Evolutionary conservation across 1,140 invertebrate genomes (phyloP), one percentile per base, ranked within the genome.

Genomic region (Tachypleus tridentatus): DNA sequence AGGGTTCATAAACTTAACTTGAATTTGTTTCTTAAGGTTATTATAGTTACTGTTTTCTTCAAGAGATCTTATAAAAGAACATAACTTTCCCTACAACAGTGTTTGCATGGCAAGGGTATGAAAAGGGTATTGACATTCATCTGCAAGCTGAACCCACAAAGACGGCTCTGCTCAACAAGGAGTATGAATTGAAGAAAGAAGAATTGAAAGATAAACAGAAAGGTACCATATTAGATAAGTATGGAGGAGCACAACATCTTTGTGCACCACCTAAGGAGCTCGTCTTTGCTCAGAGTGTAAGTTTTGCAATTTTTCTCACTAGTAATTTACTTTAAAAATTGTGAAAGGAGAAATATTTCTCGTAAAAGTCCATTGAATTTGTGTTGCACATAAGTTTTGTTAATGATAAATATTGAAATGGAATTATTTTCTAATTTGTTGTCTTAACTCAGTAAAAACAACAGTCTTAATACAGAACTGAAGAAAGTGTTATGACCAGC

Each of bases 101-200:
- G 69, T 99, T 99, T 83, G 95, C 97, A 1, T 99, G 97, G 97
- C 91, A 98, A 74, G 95, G 95, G 0, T 87, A 91, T 74, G 87
- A 91, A 64, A 87, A 88, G 72, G 94, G 93, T 47, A 86, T 98
- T 0, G 95, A 99, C 79, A 91, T 99, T 4, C 93, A 99, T 79
- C 79, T 98, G 49, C 81, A 97, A 62, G 96, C 96, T 9, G 96
- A 99, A 77, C 97, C 97, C 1, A 99, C 97, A 5, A 98, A 98
- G 80, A 76, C 98, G 49, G 96, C 98, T 76, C 75, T 95, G 64
- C 75, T 99, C 9, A 85, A 96, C 72, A 84, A 88, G 64, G 91
- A 97, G 74, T 98, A 92, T 74, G 85, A 91, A 64, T 84, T 88
- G 51, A 91, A 94, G 73, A 93, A 91, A 74, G 87, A 91, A 49